Percentiles rank a stretch among this genome's conserved stretches.
phyloP scores from a whole-genome alignment of 2,113 vertebrate genomes.

The Chunga burmeisteri region DNA sequence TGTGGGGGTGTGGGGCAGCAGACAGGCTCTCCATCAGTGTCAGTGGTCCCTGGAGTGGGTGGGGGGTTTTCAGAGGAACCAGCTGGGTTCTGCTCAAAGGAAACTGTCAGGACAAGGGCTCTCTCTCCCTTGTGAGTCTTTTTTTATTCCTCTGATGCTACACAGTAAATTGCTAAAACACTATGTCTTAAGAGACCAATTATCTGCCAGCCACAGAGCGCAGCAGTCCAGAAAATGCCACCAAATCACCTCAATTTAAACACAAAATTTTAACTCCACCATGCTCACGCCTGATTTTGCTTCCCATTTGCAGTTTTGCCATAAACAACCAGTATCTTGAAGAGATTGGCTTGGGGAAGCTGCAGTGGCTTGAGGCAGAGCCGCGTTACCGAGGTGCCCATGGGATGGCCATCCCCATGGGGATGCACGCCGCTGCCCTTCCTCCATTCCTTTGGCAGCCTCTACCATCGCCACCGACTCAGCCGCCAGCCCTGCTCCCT shows the following conservation, averaged over 20 bases:
- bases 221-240: background rate
- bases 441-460: background rate
- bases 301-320: background rate
- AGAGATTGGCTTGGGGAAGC: accelerated
- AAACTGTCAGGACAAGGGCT: background rate
- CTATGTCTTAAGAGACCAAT: background rate
- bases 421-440: background rate
- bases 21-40: background rate
- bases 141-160: background rate
- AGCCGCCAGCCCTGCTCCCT: background rate
- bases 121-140: background rate
- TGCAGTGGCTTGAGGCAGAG: background rate
- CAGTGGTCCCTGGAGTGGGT: background rate
- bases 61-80: background rate
- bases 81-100: background rate
- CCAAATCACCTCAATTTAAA: accelerated
- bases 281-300: accelerated
- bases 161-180: background rate
- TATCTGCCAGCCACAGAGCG: background rate
- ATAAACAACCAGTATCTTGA: background rate
- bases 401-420: accelerated
- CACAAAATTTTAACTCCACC: background rate
- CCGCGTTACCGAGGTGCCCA: accelerated
- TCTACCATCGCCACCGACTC: accelerated
- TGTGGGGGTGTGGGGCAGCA: background rate